Percentiles rank a stretch among this genome's conserved stretches.
Evolutionary conservation across 2,888 invertebrate genomes (phyloP).

Genomic region (Folsomia manolachei): DNA sequence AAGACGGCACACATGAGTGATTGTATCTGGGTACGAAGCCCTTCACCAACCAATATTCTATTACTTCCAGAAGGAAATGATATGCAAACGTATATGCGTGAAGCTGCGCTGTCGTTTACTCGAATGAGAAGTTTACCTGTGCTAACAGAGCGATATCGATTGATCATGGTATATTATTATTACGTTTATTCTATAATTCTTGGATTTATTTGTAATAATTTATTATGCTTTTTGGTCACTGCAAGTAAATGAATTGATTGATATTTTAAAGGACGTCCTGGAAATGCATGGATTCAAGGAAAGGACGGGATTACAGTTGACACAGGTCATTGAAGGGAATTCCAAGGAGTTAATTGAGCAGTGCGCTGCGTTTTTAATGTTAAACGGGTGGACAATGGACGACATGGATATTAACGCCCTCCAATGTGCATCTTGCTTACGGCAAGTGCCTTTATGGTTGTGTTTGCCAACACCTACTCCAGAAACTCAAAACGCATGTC

Average conservation of each 20-base stretch:
- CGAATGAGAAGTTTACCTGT: neutral
- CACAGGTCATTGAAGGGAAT: neutral
- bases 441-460: neutral
- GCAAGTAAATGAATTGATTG: too few species aligned
- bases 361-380: neutral
- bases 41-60: neutral
- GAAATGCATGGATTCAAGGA: neutral
- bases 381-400: conserved; percentile 2
- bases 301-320: neutral
- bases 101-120: neutral
- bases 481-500: too few species aligned
- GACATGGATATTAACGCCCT: neutral
- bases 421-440: neutral
- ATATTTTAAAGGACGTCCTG: too few species aligned
- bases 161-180: neutral
- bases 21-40: neutral
- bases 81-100: neutral
- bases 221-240: too few species aligned
- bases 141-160: neutral
- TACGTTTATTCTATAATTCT: neutral
- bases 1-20: neutral
- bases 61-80: neutral
- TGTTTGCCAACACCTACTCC: neutral
- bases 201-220: neutral
- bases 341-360: neutral